These are phyloP conservation scores for Anas platyrhynchos DNA, from an alignment of 2,113 vertebrate species.

Conservation along the genomic window DNA sequence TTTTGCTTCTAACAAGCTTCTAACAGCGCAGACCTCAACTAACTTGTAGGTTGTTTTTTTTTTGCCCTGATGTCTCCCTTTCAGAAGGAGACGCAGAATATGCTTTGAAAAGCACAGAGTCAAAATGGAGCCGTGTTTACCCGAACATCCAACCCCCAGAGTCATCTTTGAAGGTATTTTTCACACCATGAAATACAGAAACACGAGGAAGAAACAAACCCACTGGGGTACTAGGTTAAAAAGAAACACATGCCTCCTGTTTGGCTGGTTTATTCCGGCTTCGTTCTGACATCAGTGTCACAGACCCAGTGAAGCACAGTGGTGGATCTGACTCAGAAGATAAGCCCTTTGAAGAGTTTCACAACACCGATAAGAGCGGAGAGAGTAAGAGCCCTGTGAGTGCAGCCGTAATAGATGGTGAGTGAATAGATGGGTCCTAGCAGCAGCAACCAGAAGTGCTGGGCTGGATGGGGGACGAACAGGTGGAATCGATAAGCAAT, in stretches of 20 bases:
- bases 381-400: not conserved
- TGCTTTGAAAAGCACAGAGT: not conserved
- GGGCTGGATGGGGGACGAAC: not conserved
- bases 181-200: not conserved
- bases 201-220: not conserved
- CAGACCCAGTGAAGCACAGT: not conserved
- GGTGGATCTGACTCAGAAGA: conserved; percentile 7
- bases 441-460: not conserved
- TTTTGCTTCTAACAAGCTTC: not conserved
- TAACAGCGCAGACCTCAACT: not conserved
- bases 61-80: not conserved
- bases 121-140: conserved; percentile 2
- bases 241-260: not conserved
- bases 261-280: not conserved
- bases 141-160: not conserved
- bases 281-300: not conserved
- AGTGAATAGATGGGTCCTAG: not conserved
- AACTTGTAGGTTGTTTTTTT: not conserved
- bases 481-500: not conserved
- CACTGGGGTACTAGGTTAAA: not conserved
- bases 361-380: not conserved
- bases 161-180: not conserved
- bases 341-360: conserved; percentile 25
- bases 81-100: not conserved
- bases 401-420: not conserved